These are phyloP conservation scores for Carollia perspicillata DNA, from an alignment of 2,113 vertebrate genomes.

Conservation along the genomic window DNA sequence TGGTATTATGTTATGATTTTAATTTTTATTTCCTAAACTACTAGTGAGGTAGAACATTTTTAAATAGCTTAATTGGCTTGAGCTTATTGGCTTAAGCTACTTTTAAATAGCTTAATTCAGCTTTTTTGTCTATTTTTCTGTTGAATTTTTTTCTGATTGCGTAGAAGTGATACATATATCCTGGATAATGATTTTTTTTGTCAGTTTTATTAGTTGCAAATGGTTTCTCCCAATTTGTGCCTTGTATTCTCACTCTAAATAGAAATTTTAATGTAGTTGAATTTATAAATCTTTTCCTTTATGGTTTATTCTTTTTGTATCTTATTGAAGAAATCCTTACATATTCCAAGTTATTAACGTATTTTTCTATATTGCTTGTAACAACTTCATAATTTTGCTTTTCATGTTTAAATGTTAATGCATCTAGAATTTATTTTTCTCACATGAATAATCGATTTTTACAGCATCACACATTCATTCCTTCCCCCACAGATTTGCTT, in stretches of 20 bases:
- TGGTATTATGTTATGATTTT: not conserved
- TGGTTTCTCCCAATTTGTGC: not conserved
- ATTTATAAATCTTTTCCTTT: not conserved
- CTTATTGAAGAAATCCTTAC: not conserved
- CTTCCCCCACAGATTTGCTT: not conserved
- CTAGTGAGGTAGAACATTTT: not conserved
- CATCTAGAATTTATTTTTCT: not conserved
- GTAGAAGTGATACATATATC: not conserved
- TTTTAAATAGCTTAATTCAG: not conserved
- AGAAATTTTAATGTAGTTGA: not conserved
- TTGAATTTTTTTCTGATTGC: not conserved
- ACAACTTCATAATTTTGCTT: not conserved
- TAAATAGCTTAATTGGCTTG: not conserved
- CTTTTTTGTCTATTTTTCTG: not conserved
- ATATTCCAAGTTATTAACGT: not conserved
- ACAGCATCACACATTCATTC: not conserved
- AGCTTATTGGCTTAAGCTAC: too few relatives aligned
- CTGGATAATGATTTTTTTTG: not conserved
- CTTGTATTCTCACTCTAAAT: not conserved
- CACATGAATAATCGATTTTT: not conserved
- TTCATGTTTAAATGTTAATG: not conserved
- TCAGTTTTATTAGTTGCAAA: not conserved
- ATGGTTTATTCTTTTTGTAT: not conserved
- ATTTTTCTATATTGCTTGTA: not conserved
- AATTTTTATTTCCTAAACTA: not conserved